Evolutionary conservation across 23 tunicate genomes (phyloP).

Genomic region (Clavelina lepadiformis): DNA sequence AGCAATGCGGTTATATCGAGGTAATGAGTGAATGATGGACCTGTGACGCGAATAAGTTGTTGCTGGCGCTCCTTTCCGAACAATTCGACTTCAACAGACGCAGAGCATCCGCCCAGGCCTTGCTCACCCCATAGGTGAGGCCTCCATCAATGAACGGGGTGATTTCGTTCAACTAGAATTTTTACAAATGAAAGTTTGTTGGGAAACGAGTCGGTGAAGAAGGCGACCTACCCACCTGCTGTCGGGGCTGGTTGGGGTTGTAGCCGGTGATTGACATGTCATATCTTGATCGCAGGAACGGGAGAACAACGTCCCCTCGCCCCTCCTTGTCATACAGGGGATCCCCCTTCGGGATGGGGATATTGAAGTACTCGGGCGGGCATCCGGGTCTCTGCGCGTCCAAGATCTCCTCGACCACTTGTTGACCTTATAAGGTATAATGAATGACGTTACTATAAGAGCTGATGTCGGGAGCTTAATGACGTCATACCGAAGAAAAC

Average conservation of each 20-base stretch:
- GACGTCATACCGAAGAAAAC: constrained; percentile 88
- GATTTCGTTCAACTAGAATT: constrained; percentile 72
- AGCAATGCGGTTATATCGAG: too few relatives aligned
- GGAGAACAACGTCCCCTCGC: constrained; percentile 45
- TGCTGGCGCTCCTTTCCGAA: constrained; percentile 21
- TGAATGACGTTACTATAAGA: too few relatives aligned
- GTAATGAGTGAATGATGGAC: too few relatives aligned
- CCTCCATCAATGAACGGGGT: constrained; percentile 85
- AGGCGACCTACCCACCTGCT: constrained; percentile 41
- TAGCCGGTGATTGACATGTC: constrained; percentile 66
- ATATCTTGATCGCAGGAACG: constrained; percentile 62
- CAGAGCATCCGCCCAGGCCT: constrained; percentile 90
- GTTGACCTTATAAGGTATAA: constrained; percentile 73
- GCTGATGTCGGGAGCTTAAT: too few relatives aligned
- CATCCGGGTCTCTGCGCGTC: constrained; percentile 95
- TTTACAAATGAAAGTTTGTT: neutral
- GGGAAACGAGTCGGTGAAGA: too few relatives aligned
- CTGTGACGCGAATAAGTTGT: too few relatives aligned
- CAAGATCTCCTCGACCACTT: constrained; percentile 80
- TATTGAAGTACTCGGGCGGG: constrained; percentile 94
- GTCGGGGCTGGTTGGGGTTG: constrained; percentile 75
- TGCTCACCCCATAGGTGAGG: constrained; percentile 77
- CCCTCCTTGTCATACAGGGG: constrained; percentile 53
- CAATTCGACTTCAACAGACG: constrained; percentile 31
- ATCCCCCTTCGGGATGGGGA: constrained; percentile 63